Percentiles rank a stretch among this genome's conserved stretches.
Conservation (phyloP, 2,888 invertebrate species). For the Tricholauxania praeusta region DNA sequence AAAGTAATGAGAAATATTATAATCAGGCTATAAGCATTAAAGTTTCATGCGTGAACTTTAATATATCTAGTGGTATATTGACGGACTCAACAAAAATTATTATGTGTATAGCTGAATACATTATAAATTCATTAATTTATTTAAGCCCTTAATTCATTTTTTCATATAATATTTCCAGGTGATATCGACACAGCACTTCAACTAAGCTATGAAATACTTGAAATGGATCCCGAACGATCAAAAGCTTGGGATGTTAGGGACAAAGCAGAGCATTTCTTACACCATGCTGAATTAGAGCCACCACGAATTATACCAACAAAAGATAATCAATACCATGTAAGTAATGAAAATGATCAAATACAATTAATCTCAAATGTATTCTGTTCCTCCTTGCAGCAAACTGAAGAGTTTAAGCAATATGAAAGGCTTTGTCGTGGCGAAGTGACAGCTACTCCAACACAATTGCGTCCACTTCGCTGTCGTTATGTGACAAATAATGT, state of each 20-base stretch:
- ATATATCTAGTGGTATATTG: too few species aligned
- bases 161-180: constrained; percentile 43
- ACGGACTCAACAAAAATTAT: too few species aligned
- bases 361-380: neutral
- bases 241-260: constrained; percentile 87
- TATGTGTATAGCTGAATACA: too few species aligned
- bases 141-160: neutral
- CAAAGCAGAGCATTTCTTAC: constrained; percentile 84
- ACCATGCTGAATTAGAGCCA: constrained; percentile 52
- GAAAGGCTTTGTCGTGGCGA: constrained; percentile 66
- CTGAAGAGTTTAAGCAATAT: constrained; percentile 64
- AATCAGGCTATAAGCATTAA: too few species aligned
- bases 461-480: constrained; percentile 57
- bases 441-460: constrained; percentile 47
- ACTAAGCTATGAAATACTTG: constrained; percentile 70
- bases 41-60: too few species aligned
- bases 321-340: constrained; percentile 36
- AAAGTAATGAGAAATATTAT: too few species aligned
- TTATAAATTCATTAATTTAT: too few species aligned
- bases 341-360: neutral
- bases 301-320: constrained; percentile 31
- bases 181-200: constrained; percentile 56
- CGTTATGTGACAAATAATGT: constrained; percentile 51
- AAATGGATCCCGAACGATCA: constrained; percentile 80
- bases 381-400: constrained; percentile 45